A percentile compares a stretch with the other conserved stretches of the same genome.
These are phyloP conservation scores for Megalops cyprinoides DNA, from an alignment of 2,797 vertebrate genomes.

Conservation along the genomic window DNA sequence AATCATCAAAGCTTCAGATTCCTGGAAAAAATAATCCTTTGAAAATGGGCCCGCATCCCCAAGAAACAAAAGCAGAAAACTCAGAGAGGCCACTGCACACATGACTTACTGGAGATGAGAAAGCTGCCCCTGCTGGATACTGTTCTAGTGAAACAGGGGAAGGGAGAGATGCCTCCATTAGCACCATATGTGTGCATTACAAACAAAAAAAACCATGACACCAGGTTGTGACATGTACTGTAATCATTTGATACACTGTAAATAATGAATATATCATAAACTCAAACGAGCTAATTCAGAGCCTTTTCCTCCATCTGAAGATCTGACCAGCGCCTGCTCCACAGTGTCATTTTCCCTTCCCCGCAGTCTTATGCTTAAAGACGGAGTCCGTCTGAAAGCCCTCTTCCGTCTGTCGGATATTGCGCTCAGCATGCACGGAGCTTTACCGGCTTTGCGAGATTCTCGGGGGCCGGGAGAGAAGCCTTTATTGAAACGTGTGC, in stretches of 20 bases:
- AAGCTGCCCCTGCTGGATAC: constrained; percentile 82
- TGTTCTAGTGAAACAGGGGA: constrained; percentile 86
- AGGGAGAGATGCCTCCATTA: constrained; percentile 53
- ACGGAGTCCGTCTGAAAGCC: no score
- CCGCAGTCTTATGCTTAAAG: no score
- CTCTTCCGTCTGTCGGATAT: background rate
- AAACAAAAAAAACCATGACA: background rate
- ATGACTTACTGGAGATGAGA: constrained; percentile 88
- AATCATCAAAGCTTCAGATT: constrained; percentile 35
- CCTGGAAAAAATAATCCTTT: background rate
- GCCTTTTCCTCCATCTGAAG: no score
- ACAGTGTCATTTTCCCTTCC: no score
- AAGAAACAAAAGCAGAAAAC: constrained; percentile 36
- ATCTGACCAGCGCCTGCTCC: no score
- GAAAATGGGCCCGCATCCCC: constrained; percentile 55
- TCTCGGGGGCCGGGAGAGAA: background rate
- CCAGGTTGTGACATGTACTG: no score
- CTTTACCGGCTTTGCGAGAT: background rate
- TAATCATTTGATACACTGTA: no score
- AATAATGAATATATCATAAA: no score
- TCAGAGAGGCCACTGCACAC: constrained; percentile 74
- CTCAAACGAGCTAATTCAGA: no score
- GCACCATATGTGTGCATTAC: background rate
- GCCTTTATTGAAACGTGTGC: background rate
- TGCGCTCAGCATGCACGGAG: background rate